A percentile compares a stretch with the other conserved stretches of the same genome.
Evolutionary conservation across 2,113 vertebrate genomes (phyloP).

Genomic region (Proteles cristata): DNA sequence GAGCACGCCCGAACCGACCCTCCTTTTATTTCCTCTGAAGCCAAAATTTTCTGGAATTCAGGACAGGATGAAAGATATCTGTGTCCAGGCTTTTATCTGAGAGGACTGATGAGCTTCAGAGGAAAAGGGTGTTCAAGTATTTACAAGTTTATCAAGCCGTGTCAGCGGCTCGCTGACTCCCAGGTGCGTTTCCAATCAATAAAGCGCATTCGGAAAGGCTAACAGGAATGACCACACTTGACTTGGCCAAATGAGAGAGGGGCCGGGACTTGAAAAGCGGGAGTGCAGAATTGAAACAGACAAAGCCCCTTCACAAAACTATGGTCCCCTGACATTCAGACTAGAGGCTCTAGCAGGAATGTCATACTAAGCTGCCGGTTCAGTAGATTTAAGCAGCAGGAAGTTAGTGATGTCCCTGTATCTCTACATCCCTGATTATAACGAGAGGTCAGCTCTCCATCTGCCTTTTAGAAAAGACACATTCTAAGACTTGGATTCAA

Average conservation of each 20-base stretch:
- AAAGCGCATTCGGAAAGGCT: constrained; percentile 25
- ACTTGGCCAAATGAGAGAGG: neutral
- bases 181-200: constrained; percentile 10
- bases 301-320: neutral
- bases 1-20: neutral
- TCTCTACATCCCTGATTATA: neutral
- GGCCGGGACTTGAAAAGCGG: neutral
- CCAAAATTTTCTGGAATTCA: constrained; percentile 64
- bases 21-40: constrained; percentile 66
- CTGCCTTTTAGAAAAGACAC: neutral
- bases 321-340: neutral
- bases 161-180: neutral
- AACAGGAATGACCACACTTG: neutral
- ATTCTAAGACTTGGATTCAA: constrained; percentile 5
- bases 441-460: neutral
- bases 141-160: constrained; percentile 59
- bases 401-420: neutral
- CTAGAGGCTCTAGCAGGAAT: neutral
- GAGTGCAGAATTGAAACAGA: neutral
- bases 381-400: neutral
- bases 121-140: constrained; percentile 15
- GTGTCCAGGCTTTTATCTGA: constrained; percentile 44
- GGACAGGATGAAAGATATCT: constrained; percentile 57
- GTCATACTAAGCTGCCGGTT: accelerated
- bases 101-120: constrained; percentile 48